A percentile compares a stretch with the other conserved stretches of the same genome.
These are phyloP conservation scores for Drosophila murphyi DNA, from an alignment of 1,140 invertebrate genomes.

Conservation along the genomic window DNA sequence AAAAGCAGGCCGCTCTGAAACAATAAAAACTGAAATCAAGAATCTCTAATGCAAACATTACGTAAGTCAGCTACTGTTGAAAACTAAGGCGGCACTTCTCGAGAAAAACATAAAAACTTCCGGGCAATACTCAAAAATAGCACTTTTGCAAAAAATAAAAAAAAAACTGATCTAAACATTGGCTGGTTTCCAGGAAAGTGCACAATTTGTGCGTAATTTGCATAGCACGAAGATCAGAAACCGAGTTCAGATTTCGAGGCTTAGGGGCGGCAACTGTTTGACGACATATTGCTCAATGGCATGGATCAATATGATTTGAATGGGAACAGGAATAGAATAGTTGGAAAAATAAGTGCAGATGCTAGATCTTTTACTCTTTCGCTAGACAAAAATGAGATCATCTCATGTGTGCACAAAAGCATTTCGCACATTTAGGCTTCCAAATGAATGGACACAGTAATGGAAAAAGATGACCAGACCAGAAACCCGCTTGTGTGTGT, in stretches of 20 bases:
- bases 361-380: conserved; percentile 55
- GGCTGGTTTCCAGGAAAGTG: conserved; percentile 70
- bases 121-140: conserved; percentile 23
- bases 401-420: conserved; percentile 70
- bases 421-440: conserved; percentile 76
- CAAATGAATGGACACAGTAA: conserved; percentile 62
- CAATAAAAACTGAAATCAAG: conserved; percentile 74
- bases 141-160: conserved; percentile 66
- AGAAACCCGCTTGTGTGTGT: conserved; percentile 38
- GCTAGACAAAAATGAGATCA: conserved; percentile 72
- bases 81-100: conserved; percentile 47
- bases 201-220: conserved; percentile 79
- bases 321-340: conserved; percentile 36
- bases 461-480: neutral
- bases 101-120: conserved; percentile 74
- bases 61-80: conserved; percentile 71
- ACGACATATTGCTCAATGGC: conserved; percentile 81
- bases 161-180: conserved; percentile 17
- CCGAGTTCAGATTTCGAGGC: conserved; percentile 1
- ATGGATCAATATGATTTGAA: conserved; percentile 62
- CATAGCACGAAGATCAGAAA: conserved; percentile 47
- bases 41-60: conserved; percentile 72
- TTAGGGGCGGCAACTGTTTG: conserved; percentile 79
- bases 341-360: conserved; percentile 41
- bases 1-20: conserved; percentile 38